phyloP scores from a whole-genome alignment of 2,888 invertebrate species.

The Heterodera filipjevi region DNA sequence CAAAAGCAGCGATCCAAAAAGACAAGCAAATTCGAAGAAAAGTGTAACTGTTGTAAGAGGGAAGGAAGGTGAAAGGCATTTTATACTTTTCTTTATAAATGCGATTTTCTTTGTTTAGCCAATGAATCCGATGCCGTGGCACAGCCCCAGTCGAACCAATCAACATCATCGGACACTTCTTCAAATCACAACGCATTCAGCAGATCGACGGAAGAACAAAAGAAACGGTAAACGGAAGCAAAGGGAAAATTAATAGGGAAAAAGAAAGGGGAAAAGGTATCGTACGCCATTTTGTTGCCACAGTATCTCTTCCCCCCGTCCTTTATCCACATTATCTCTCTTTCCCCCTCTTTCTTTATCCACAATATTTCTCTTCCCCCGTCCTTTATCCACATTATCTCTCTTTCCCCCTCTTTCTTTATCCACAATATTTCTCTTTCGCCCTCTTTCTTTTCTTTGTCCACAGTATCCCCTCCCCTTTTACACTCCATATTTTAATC shows the following conservation, averaged over 20 bases:
- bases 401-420: too few relatives aligned
- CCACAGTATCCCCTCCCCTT: too few relatives aligned
- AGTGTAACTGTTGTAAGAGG: neutral
- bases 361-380: too few relatives aligned
- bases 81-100: neutral
- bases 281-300: too few relatives aligned
- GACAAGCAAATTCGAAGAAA: neutral
- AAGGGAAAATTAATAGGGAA: neutral
- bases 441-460: too few relatives aligned
- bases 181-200: neutral
- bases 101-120: neutral
- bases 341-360: too few relatives aligned
- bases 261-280: too few relatives aligned
- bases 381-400: too few relatives aligned
- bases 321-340: too few relatives aligned
- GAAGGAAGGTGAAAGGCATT: neutral
- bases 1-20: neutral
- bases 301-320: too few relatives aligned
- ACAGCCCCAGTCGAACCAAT: neutral
- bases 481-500: neutral
- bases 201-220: neutral
- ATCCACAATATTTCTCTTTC: too few relatives aligned
- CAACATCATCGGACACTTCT: neutral
- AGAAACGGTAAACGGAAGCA: neutral
- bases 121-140: neutral